Evolutionary conservation across 2,888 invertebrate species (phyloP).

Genomic region (Torymus aiolomorphi): DNA sequence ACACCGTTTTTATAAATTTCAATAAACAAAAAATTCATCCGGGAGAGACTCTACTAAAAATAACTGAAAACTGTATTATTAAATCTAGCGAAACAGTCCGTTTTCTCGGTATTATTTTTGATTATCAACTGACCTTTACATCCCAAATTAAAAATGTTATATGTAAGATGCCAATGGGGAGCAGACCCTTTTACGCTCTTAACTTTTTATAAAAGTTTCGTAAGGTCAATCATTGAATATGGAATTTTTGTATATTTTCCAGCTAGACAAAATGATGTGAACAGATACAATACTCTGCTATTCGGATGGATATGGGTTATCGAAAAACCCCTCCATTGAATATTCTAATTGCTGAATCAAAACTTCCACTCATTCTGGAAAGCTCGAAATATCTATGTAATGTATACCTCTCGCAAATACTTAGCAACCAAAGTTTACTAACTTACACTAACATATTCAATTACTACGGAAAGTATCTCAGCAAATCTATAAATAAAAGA

Average conservation of each 20-base stretch:
- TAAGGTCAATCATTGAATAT: not conserved
- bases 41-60: not conserved
- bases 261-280: not conserved
- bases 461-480: no score
- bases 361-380: not conserved
- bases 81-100: not conserved
- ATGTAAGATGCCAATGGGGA: not conserved
- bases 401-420: no score
- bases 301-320: not conserved
- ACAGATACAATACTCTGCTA: no score
- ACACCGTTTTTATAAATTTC: slow-evolving; percentile 6
- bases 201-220: no score
- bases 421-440: no score
- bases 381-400: no score
- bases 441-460: no score
- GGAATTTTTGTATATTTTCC: not conserved
- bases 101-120: no score
- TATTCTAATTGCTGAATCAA: slow-evolving; percentile 3
- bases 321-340: not conserved
- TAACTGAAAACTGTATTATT: not conserved
- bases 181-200: slow-evolving; percentile 2
- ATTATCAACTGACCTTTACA: not conserved
- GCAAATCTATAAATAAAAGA: no score
- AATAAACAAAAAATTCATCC: not conserved
- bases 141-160: not conserved